Base-by-base conservation (phyloP, 2,113 vertebrate species). In the Orycteropus afer region DNA sequence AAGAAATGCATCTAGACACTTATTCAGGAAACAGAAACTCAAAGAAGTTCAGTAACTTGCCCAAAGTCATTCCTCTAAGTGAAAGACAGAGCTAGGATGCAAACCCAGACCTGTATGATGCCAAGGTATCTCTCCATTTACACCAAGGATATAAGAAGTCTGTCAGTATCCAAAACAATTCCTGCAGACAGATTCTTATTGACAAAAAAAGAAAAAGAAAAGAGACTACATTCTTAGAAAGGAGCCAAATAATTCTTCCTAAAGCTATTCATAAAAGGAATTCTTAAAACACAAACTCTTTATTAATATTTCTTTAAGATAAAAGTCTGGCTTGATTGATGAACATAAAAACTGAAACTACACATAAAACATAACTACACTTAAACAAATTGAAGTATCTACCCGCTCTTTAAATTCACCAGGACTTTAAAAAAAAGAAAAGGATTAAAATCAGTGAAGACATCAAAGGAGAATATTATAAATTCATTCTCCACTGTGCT, bases 221-320 rank as follows among this genome's bases (percentile, higher is more conserved):
- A n/a, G n/a, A n/a, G 14, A 77, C 20, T 37, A 69, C 25, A 55
- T 69, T 79, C 55, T 23, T 73, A 10, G 45, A 78, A 81, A 91
- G 34, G 77, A n/a, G 71, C 55, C n/a, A 91, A 84, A 45, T 45
- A 76, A 65, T 86, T 94, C 49, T 86, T 78, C 49, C 49, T 90
- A 88, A 92, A 78, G 25, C 47, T 93, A 89, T 8, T 84, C 11
- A 82, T 34, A 92, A 97, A 85, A 89, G 37, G 10, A 71, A 77
- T 34, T 86, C 15, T 91, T 65, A 63, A 67, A 37, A 37, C 65
- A n/a, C 14, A 67, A 63, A 67, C 15, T 14, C 32, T 67, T 77
- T 40, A 49, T 51, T 67, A 83, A 82, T 37, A 82, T 10, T 63
- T 79, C 37, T 20, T 59, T 81, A 40, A 93, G 59, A 90, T n/a